Percentiles rank a stretch among this genome's conserved stretches.
Evolutionary conservation across 1,140 invertebrate species (phyloP).

Genomic region (Heterodera schachtii): DNA sequence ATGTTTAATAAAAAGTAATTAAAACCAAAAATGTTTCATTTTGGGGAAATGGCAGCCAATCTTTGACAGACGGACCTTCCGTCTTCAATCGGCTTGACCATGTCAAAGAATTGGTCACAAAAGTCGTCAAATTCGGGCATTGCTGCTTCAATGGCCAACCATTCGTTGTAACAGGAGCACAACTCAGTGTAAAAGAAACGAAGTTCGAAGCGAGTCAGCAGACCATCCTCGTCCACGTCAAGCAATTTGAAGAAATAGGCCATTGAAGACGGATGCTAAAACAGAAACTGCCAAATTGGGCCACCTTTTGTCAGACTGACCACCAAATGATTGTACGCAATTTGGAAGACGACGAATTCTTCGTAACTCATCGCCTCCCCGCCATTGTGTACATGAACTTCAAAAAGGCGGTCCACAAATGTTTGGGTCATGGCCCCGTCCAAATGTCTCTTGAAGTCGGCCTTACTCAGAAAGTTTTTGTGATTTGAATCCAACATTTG

Average conservation of each 20-base stretch:
- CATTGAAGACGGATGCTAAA: slow-evolving; percentile 41
- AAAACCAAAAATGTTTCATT: no score
- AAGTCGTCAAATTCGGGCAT: slow-evolving; percentile 37
- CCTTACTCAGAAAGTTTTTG: slow-evolving; percentile 17
- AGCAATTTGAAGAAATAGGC: slow-evolving; percentile 44
- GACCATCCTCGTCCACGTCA: slow-evolving; percentile 37
- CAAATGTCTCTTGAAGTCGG: slow-evolving; percentile 25
- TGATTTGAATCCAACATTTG: slow-evolving; percentile 32
- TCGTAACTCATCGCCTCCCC: slow-evolving; percentile 36
- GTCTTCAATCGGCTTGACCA: slow-evolving; percentile 24
- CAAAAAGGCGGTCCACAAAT: slow-evolving; percentile 40
- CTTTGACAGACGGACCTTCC: slow-evolving; percentile 17
- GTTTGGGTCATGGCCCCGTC: slow-evolving; percentile 32
- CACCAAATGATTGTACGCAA: slow-evolving; percentile 41
- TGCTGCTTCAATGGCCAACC: slow-evolving; percentile 18
- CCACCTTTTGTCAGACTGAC: slow-evolving; percentile 25
- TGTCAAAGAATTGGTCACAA: slow-evolving; percentile 32
- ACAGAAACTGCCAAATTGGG: not conserved
- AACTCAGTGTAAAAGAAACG: slow-evolving; percentile 37
- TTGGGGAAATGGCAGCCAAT: no score
- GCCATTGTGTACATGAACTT: slow-evolving; percentile 36
- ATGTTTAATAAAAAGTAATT: no score
- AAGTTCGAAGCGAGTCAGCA: slow-evolving; percentile 38
- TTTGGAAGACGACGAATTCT: slow-evolving; percentile 37
- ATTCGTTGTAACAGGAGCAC: slow-evolving; percentile 27